Evolutionary conservation across 1,140 invertebrate genomes (phyloP).

Genomic region (Conus ventricosus): DNA sequence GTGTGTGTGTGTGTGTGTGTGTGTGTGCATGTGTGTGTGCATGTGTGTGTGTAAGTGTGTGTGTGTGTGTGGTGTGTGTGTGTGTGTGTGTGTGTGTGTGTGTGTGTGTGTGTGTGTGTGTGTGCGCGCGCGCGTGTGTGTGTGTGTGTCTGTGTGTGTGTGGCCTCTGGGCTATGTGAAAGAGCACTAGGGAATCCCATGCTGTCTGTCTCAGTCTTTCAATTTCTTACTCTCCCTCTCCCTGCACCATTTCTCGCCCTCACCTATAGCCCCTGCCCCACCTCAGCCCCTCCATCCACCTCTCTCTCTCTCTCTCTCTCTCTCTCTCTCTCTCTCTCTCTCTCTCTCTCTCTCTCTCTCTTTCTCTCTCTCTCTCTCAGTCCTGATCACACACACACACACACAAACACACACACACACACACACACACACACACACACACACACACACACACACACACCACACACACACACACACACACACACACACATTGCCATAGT

Average conservation of each 20-base stretch:
- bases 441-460: no score
- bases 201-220: neutral
- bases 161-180: no score
- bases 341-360: neutral
- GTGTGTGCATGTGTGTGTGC: no score
- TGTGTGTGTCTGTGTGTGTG: no score
- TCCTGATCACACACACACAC: neutral
- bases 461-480: no score
- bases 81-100: neutral
- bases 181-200: no score
- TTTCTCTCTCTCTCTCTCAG: neutral
- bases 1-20: no score
- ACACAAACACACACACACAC: no score
- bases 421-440: no score
- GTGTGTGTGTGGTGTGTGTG: neutral
- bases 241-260: neutral
- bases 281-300: neutral
- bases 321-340: neutral
- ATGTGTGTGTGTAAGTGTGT: no score
- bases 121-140: neutral
- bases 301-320: constrained; percentile 1
- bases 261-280: neutral
- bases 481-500: no score
- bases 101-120: neutral
- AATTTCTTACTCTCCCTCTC: neutral